Evolutionary conservation across 2,888 invertebrate species (phyloP), one percentile per base, ranked within the genome.

Genomic region (Apotomis turbidana): DNA sequence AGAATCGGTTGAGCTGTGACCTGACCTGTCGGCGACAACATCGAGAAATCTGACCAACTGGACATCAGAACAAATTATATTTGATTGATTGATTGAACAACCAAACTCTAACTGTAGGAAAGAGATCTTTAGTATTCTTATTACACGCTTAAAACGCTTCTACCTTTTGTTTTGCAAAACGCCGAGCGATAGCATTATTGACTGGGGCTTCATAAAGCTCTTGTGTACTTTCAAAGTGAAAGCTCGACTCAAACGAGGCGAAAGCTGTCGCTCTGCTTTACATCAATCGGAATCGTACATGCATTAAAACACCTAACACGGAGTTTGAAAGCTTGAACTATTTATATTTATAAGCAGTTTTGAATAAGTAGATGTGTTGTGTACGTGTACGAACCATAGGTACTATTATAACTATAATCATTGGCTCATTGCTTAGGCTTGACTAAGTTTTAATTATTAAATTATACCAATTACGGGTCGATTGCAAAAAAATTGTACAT

Each of bases 191-290:
- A 10, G 41, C 41, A 13, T 15, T 41, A 54, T 58, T 38, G 67
- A 62, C 54, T 55, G 55, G 55, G 27, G 54, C 54, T 46, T 55
- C 63, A 55, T 66, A 54, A 61, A 61, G 60, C 68, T 46, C 36
- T 68, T 68, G 54, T 60, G 36, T 13, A 54, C 61, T 68, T 61
- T 68, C 46, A 61, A 61, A 54, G 54, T 61, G 54, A 68, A 61
- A 68, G 68, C 44, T 54, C 52, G 8, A 44, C n/a, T 59, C 59
- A n/a, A 68, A 54, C 44, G 61, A 12, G 51, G 52, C 54, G 60
- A 54, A 68, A 61, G 68, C 52, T 60, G 67, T 59, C 51, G 68
- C 44, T 44, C 60, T 54, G 44, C n/a, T 12, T 8, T n/a, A n/a
- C 59, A 6, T n/a, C 60, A 52, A 9, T 60, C 60, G 3, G 15